These are phyloP conservation scores for Dyspetes luteomarginatus DNA, from an alignment of 2,888 invertebrate species.

Conservation along the genomic window DNA sequence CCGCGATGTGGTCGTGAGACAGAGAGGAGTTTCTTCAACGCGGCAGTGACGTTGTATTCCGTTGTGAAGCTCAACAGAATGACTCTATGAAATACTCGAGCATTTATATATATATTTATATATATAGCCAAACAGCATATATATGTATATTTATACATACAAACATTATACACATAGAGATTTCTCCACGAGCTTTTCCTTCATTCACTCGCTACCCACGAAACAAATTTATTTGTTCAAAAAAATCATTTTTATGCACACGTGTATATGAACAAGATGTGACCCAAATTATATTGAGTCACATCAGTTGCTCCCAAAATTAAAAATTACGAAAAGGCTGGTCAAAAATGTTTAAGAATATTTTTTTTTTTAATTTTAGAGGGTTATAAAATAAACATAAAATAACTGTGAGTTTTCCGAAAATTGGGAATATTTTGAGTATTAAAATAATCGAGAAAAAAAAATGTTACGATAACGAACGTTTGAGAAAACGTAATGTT, in stretches of 20 bases:
- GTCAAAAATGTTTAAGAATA: too few relatives aligned
- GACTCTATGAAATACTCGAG: constrained; percentile 25
- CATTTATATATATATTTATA: background rate
- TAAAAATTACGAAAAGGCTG: too few relatives aligned
- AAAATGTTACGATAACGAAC: too few relatives aligned
- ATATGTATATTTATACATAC: background rate
- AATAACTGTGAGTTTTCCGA: too few relatives aligned
- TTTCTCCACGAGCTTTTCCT: constrained; percentile 8
- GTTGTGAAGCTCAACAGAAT: constrained; percentile 32
- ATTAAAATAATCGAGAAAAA: too few relatives aligned
- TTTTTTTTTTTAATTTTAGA: too few relatives aligned
- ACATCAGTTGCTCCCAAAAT: background rate
- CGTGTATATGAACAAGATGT: background rate
- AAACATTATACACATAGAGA: constrained; percentile 1
- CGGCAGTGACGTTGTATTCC: constrained; percentile 6
- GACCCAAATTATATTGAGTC: background rate
- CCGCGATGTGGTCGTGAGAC: background rate
- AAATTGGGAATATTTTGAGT: background rate
- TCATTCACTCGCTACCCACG: constrained; percentile 6
- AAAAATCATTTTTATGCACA: background rate
- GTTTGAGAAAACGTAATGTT: too few relatives aligned
- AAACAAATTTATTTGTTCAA: background rate
- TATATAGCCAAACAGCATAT: background rate
- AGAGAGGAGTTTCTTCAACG: constrained; percentile 56
- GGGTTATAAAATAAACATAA: too few relatives aligned